These are phyloP conservation scores for Cosmia trapezina DNA, from an alignment of 2,888 invertebrate genomes.

Conservation along the genomic window DNA sequence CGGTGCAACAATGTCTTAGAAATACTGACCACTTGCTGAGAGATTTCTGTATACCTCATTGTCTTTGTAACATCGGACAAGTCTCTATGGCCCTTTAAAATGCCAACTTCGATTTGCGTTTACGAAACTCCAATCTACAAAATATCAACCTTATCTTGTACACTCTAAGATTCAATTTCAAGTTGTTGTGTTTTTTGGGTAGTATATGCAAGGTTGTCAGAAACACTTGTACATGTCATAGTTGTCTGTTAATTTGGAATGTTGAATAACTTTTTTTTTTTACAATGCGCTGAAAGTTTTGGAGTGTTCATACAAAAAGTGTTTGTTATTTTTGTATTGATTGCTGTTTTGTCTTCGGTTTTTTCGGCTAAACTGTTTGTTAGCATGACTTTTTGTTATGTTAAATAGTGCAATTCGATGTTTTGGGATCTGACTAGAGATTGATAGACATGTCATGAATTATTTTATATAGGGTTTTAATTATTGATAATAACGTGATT, in stretches of 20 bases:
- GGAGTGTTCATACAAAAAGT: conserved; percentile 70
- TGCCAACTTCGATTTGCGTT: conserved; percentile 65
- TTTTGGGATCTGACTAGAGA: conserved; percentile 26
- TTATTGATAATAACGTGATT: conserved; percentile 1
- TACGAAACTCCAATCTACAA: conserved; percentile 36
- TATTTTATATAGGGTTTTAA: neutral
- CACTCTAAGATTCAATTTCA: conserved; percentile 57
- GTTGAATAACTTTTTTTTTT: conserved; percentile 77
- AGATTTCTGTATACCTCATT: conserved; percentile 84
- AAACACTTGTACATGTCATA: conserved; percentile 88
- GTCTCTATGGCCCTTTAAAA: conserved; percentile 79
- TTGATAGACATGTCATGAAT: conserved; percentile 35
- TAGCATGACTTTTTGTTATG: conserved; percentile 50
- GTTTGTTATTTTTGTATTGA: conserved; percentile 76
- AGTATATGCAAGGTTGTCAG: conserved; percentile 69
- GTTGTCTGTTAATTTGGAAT: conserved; percentile 88
- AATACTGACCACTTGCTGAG: conserved; percentile 86
- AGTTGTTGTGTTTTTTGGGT: neutral
- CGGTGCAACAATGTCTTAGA: conserved; percentile 75
- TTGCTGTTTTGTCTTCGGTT: conserved; percentile 79
- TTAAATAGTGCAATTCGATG: conserved; percentile 24
- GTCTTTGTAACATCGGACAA: conserved; percentile 83
- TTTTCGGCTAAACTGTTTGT: conserved; percentile 60
- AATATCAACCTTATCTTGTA: conserved; percentile 62
- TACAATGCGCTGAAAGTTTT: conserved; percentile 83